These are phyloP conservation scores for Pseudomyrmex gracilis DNA, from an alignment of 1,140 invertebrate genomes.

Conservation along the genomic window DNA sequence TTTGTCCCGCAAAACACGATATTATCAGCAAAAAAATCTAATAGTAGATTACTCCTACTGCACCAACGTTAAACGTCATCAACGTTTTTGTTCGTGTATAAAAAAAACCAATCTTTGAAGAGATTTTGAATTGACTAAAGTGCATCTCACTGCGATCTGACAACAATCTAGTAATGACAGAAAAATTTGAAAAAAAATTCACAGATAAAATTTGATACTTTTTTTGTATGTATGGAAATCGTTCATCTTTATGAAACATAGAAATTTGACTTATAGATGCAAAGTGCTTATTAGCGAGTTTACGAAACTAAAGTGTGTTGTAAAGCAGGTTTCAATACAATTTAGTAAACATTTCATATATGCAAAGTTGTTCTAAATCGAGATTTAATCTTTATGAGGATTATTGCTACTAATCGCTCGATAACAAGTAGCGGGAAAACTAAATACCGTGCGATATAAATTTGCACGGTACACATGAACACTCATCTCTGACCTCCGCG, in stretches of 20 bases:
- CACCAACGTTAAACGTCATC: too few relatives aligned
- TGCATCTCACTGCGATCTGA: not conserved
- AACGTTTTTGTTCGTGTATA: not conserved
- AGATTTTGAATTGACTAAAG: not conserved
- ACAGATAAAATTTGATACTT: too few relatives aligned
- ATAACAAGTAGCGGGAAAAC: slow-evolving; percentile 3
- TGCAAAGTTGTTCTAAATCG: not conserved
- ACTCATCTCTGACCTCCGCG: slow-evolving; percentile 65
- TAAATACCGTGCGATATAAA: slow-evolving; percentile 26
- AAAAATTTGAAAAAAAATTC: not conserved
- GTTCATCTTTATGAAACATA: too few relatives aligned
- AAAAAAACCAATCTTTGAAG: not conserved
- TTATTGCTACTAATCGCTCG: not conserved
- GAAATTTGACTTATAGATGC: too few relatives aligned
- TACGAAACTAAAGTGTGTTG: too few relatives aligned
- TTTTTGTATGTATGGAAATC: too few relatives aligned
- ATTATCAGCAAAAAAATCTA: slow-evolving; percentile 15
- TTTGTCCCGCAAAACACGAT: slow-evolving; percentile 65
- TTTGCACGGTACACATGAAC: slow-evolving; percentile 49
- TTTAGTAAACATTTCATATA: not conserved
- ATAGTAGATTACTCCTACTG: slow-evolving; percentile 3
- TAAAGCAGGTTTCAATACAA: not conserved
- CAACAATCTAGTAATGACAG: not conserved
- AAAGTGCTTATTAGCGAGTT: too few relatives aligned
- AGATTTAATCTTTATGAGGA: not conserved